phyloP scores from a whole-genome alignment of 1,140 invertebrate species.

The Caenorhabditis inopinata region DNA sequence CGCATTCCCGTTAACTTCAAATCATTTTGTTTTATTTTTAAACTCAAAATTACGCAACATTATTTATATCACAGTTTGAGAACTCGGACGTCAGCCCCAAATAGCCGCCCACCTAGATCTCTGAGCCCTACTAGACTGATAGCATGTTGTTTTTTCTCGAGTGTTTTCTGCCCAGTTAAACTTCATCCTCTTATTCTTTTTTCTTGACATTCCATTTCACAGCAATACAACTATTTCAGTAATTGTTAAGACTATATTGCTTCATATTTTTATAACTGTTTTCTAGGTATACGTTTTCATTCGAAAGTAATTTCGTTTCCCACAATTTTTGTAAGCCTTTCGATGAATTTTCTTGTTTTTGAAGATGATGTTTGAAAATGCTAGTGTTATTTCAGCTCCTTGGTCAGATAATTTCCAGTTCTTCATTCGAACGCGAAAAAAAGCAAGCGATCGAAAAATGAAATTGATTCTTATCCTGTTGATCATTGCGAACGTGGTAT shows the following conservation, averaged over 20 bases:
- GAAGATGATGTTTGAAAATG: no score
- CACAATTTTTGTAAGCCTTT: no score
- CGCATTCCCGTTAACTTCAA: no score
- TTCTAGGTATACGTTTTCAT: no score
- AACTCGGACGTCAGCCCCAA: not conserved
- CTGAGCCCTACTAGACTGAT: not conserved
- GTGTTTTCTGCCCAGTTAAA: not conserved
- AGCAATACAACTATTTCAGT: no score
- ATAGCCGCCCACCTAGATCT: conserved; percentile 16
- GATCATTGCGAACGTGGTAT: not conserved
- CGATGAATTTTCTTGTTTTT: no score
- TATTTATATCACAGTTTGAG: not conserved
- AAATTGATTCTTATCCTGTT: not conserved
- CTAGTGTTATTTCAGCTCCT: not conserved
- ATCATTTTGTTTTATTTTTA: no score
- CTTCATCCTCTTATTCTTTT: not conserved
- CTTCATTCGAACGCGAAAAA: not conserved
- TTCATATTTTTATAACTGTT: no score
- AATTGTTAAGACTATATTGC: no score
- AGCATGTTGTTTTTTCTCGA: conserved; percentile 25
- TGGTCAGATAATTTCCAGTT: not conserved
- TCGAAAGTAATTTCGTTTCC: no score
- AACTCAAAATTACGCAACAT: not conserved
- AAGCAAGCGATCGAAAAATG: conserved; percentile 21
- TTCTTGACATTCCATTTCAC: no score